Evolutionary conservation across 2,113 vertebrate genomes (phyloP), one percentile per base, ranked within the genome.

Genomic region (Myodes glareolus): DNA sequence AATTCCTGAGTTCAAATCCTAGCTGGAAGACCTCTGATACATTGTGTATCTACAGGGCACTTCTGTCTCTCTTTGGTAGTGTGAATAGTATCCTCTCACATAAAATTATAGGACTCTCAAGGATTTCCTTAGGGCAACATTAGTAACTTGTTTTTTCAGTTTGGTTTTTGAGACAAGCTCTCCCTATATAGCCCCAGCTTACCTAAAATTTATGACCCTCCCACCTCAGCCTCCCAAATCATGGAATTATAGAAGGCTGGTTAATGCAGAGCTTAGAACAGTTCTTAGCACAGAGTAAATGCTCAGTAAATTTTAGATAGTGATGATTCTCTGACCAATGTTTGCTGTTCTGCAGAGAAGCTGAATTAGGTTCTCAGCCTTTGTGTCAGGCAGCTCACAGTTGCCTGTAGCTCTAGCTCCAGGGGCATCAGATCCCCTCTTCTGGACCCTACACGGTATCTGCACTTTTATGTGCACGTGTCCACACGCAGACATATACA

Each of bases 261-360:
- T 78, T 84, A 94, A 77, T 72, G 55, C 29, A 50, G 39, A 52
- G 76, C 68, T 91, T 82, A 95, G 45, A 61, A 82, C n/a, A 87
- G 76, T 70, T 29, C 65, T 80, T 81, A 72, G 68, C n/a, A 42
- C 23, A 58, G 1, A 23, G n/a, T 65, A 82, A 90, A 16, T 12
- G 73, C 73, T 76, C 39, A 76, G 39, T 76, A 27, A 45, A 45
- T 73, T 12, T 68, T 50, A 81, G 73, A 65, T 82, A 23, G 70
- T 68, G 33, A 81, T 75, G 88, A n/a, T 80, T 96, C 47, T 96
- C 73, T 92, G 84, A 94, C 39, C 70, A 39, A 23, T 39, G n/a
- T 19, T 70, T 70, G 68, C 68, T 72, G 68, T n/a, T n/a, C 70
- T 73, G 8, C n/a, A 39, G 70, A 73, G 70, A 17, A 39, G 17